phyloP scores from a whole-genome alignment of 2,797 vertebrate species.

The Lacerta bilineata region DNA sequence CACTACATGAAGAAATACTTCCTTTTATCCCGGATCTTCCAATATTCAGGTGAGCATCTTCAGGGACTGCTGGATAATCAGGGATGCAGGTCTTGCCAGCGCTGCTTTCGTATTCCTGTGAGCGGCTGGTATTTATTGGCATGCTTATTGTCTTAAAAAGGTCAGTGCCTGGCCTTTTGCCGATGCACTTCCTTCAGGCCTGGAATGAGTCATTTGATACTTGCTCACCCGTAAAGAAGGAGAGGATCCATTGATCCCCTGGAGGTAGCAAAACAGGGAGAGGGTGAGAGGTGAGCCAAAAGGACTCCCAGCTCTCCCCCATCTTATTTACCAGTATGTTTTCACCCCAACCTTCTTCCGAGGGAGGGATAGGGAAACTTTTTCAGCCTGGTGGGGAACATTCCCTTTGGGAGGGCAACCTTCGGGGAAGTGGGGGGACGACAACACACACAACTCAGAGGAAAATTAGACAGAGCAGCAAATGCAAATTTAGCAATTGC shows the following conservation, averaged over 20 bases:
- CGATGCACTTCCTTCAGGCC: background rate
- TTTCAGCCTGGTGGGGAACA: background rate
- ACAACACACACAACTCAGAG: too few relatives aligned
- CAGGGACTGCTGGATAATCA: background rate
- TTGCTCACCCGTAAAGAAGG: background rate
- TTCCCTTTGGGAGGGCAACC: too few relatives aligned
- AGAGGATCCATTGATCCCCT: background rate
- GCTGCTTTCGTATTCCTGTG: conserved; percentile 1
- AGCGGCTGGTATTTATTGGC: background rate
- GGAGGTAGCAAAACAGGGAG: background rate
- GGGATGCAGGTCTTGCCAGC: background rate
- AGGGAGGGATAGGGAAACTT: background rate
- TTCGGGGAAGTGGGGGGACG: too few relatives aligned
- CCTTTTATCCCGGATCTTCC: too few relatives aligned
- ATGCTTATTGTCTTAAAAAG: conserved; percentile 26
- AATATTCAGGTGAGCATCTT: background rate
- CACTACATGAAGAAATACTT: too few relatives aligned
- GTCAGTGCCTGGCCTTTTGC: conserved; percentile 6
- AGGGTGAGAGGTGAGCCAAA: background rate
- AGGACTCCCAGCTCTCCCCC: background rate
- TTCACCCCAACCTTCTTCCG: background rate
- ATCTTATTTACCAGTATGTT: background rate
- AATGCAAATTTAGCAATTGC: background rate
- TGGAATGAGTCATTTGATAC: conserved; percentile 5
- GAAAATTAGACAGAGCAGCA: too few relatives aligned